Evolutionary conservation across 1,140 invertebrate species (phyloP).

Genomic region (Dendroctonus ponderosae): DNA sequence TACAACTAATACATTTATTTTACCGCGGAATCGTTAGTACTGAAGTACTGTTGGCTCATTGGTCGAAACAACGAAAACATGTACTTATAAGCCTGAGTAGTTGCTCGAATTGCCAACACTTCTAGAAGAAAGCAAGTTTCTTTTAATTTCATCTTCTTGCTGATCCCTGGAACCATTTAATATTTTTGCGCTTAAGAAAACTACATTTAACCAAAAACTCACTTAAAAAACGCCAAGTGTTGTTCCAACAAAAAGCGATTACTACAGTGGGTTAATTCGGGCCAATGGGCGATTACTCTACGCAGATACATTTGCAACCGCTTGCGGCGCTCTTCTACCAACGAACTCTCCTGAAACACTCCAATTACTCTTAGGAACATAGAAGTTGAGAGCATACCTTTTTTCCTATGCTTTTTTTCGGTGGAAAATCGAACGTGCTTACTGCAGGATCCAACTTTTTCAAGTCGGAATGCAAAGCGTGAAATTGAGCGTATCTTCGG

Average conservation of each 20-base stretch:
- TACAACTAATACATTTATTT: no score
- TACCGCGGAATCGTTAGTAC: no score
- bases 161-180: constrained; percentile 41
- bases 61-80: not conserved
- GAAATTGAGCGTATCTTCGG: constrained; percentile 86
- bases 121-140: constrained; percentile 41
- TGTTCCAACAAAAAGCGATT: constrained; percentile 69
- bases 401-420: constrained; percentile 87
- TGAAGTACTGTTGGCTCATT: no score
- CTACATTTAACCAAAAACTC: constrained; percentile 42
- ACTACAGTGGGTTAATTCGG: constrained; percentile 66
- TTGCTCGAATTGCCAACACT: constrained; percentile 37
- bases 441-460: constrained; percentile 80
- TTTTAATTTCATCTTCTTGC: constrained; percentile 41
- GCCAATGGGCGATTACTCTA: constrained; percentile 70
- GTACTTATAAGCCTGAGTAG: constrained; percentile 45
- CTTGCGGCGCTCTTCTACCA: constrained; percentile 76
- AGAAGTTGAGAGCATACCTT: constrained; percentile 59
- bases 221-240: constrained; percentile 81
- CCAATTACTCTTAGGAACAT: not conserved
- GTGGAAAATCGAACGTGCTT: constrained; percentile 85
- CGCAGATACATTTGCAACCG: constrained; percentile 77
- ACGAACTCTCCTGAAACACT: constrained; percentile 66
- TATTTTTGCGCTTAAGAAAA: constrained; percentile 13
- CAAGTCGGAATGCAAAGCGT: constrained; percentile 73